A percentile compares a stretch with the other conserved stretches of the same genome.
These are phyloP conservation scores for Cyprinella venusta DNA, from an alignment of 2,797 vertebrate species.

Conservation along the genomic window DNA sequence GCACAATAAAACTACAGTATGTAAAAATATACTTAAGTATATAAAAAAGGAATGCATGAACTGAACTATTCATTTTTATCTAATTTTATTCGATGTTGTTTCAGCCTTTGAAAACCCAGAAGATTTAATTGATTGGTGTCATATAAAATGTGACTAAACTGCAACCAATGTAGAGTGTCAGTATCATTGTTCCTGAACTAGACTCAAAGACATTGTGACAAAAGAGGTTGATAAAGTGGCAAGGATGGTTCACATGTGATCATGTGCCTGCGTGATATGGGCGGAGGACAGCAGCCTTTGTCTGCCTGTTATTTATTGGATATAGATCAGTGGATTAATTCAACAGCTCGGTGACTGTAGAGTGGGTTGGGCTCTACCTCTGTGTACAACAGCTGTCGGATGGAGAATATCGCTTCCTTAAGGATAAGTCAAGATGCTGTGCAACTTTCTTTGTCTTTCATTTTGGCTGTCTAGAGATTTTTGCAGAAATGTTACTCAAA, in stretches of 20 bases:
- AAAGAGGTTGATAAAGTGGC: neutral
- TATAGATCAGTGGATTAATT: constrained; percentile 44
- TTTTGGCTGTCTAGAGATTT: neutral
- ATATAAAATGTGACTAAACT: neutral
- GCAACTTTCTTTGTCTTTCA: neutral
- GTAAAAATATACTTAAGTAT: neutral
- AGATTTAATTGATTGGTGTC: neutral
- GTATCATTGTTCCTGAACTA: neutral
- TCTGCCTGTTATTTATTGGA: constrained; percentile 13
- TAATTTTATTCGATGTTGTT: neutral
- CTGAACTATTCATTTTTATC: no score
- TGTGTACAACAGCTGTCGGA: constrained; percentile 5
- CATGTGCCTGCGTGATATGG: constrained; percentile 4
- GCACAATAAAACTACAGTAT: neutral
- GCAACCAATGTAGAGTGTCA: neutral
- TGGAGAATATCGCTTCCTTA: constrained; percentile 1
- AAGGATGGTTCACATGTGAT: neutral
- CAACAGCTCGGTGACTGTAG: constrained; percentile 21
- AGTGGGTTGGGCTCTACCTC: neutral
- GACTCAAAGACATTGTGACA: neutral
- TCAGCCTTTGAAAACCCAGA: neutral
- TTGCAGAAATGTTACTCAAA: neutral
- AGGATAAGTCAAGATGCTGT: neutral
- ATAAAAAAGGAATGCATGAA: neutral
- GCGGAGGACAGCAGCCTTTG: neutral